A percentile compares a stretch with the other conserved stretches of the same genome.
Evolutionary conservation across 2,888 invertebrate species (phyloP).

Genomic region (Linnaemya tessellans): DNA sequence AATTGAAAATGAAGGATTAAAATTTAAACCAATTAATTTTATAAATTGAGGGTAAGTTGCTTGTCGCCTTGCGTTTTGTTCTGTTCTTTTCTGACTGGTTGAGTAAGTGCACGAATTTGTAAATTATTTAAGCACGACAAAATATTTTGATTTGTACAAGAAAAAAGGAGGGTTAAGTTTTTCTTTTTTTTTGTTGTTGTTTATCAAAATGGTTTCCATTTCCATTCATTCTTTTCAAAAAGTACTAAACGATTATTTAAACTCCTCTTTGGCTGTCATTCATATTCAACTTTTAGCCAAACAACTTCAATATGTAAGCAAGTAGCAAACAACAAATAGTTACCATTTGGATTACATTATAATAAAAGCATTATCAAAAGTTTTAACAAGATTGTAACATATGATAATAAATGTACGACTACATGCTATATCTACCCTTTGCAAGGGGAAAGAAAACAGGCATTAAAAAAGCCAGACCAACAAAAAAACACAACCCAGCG

Average conservation of each 20-base stretch:
- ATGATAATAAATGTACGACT: constrained; percentile 52
- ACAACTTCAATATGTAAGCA: constrained; percentile 6
- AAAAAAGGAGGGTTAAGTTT: constrained; percentile 52
- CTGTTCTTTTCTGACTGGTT: not conserved
- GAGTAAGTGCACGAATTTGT: not conserved
- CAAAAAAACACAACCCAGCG: constrained; percentile 37
- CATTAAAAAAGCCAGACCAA: constrained; percentile 28
- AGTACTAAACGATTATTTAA: constrained; percentile 42
- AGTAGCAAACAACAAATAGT: constrained; percentile 50
- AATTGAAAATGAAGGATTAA: constrained; percentile 72
- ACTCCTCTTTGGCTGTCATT: constrained; percentile 34
- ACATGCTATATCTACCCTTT: too few relatives aligned
- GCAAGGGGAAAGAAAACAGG: not conserved
- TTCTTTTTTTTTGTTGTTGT: not conserved
- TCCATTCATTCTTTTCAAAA: constrained; percentile 8
- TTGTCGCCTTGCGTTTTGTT: constrained; percentile 24
- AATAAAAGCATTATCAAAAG: constrained; percentile 70
- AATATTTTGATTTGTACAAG: constrained; percentile 65
- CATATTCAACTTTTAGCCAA: constrained; percentile 15
- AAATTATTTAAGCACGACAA: constrained; percentile 52
- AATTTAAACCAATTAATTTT: constrained; percentile 71
- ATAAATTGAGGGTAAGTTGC: constrained; percentile 64
- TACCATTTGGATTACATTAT: constrained; percentile 69
- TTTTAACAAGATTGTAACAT: constrained; percentile 71
- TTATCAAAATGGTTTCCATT: not conserved